Conservation (phyloP, 2,888 invertebrate genomes). For the Sturmia bella region DNA sequence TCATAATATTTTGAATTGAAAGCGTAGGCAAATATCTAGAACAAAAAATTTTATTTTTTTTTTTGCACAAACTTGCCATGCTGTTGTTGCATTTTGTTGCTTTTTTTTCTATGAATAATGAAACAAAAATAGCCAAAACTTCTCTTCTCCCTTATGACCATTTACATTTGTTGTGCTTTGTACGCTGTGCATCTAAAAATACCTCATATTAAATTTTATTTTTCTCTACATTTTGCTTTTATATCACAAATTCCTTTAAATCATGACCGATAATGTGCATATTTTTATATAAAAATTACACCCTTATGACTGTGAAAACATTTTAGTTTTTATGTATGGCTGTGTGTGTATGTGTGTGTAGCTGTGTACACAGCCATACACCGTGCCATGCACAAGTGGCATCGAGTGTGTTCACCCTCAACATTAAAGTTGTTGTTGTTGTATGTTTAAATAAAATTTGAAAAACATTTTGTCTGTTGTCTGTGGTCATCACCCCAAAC, state of each 20-base stretch:
- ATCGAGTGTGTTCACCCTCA: constrained; percentile 56
- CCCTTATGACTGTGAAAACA: constrained; percentile 35
- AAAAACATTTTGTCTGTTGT: constrained; percentile 66
- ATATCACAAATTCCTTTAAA: constrained; percentile 53
- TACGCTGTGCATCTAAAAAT: constrained; percentile 29
- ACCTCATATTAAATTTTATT: constrained; percentile 43
- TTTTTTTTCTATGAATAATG: neutral
- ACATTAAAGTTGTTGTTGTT: constrained; percentile 14
- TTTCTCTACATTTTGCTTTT: constrained; percentile 26
- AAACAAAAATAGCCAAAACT: constrained; percentile 4
- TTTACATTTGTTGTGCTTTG: constrained; percentile 32
- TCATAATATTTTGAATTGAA: too few species aligned
- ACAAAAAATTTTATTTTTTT: too few species aligned
- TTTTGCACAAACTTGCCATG: neutral
- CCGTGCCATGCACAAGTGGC: neutral
- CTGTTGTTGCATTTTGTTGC: neutral
- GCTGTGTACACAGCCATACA: neutral
- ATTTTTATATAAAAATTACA: constrained; percentile 36
- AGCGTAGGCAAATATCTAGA: too few species aligned
- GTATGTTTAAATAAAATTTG: constrained; percentile 37
- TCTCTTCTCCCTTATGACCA: constrained; percentile 27
- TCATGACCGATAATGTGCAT: constrained; percentile 7
- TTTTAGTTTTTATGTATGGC: too few species aligned
- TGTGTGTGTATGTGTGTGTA: neutral
- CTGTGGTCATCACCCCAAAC: constrained; percentile 68